A percentile compares a stretch with the other conserved stretches of the same genome.
phyloP scores from a whole-genome alignment of 2,797 vertebrate species.

The Mormyrus proboscirostris region DNA sequence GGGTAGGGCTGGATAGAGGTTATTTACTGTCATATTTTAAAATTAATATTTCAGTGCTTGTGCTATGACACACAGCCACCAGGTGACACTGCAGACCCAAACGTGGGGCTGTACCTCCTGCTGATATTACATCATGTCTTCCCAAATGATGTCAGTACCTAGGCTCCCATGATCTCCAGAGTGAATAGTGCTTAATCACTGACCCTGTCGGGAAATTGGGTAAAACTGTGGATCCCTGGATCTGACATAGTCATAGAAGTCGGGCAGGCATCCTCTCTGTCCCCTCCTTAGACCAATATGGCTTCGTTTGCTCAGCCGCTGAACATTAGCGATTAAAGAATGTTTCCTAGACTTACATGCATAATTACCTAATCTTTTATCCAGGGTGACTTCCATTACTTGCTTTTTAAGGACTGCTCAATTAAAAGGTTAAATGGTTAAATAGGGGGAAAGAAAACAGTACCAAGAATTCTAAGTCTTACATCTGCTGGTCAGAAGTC shows the following conservation, averaged over 20 bases:
- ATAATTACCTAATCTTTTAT: slow-evolving; percentile 4
- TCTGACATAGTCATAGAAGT: slow-evolving; percentile 12
- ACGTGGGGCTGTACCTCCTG: slow-evolving; percentile 15
- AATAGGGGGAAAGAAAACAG: background rate
- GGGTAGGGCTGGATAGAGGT: background rate
- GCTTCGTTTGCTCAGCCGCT: background rate
- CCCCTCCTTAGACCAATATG: background rate
- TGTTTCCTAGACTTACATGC: background rate
- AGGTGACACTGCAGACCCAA: slow-evolving; percentile 29
- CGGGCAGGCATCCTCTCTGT: background rate
- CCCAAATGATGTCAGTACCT: slow-evolving; percentile 7
- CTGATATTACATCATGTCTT: slow-evolving; percentile 35
- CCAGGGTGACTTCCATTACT: slow-evolving; percentile 4
- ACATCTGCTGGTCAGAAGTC: background rate
- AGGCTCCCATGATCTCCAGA: slow-evolving; percentile 20
- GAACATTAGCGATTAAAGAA: background rate
- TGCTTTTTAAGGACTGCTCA: background rate
- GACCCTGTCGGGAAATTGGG: slow-evolving; percentile 18
- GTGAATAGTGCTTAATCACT: slow-evolving; percentile 25
- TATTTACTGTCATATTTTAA: background rate
- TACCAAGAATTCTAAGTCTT: background rate
- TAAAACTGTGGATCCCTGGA: slow-evolving; percentile 19
- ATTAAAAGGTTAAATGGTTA: slow-evolving; percentile 2
- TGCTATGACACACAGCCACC: slow-evolving; percentile 10
- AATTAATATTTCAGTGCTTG: background rate